phyloP scores from a whole-genome alignment of 2,113 vertebrate species.

The Amphilophus citrinellus region DNA sequence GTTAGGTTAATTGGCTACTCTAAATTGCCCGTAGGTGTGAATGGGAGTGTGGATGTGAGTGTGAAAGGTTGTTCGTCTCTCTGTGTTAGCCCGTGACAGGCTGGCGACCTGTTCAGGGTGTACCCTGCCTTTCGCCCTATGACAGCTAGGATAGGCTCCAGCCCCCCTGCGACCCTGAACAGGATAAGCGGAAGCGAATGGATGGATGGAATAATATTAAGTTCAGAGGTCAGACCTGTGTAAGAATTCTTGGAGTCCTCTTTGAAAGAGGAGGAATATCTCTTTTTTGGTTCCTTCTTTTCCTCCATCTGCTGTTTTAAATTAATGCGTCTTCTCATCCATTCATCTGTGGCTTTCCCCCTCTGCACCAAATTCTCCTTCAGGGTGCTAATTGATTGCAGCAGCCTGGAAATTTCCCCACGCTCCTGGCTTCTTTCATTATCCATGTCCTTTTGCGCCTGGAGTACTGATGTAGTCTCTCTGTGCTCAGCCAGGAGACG shows the following conservation, averaged over 20 bases:
- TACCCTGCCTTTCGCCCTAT: too few relatives aligned
- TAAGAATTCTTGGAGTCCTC: neutral
- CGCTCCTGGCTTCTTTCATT: neutral
- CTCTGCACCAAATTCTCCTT: constrained; percentile 6
- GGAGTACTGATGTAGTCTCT: neutral
- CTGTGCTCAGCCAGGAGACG: constrained; percentile 4
- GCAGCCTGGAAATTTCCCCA: neutral
- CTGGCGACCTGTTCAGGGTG: too few relatives aligned
- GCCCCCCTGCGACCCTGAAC: too few relatives aligned
- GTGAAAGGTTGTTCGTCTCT: too few relatives aligned
- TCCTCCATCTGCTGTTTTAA: neutral
- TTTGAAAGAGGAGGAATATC: neutral
- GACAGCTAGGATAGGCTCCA: too few relatives aligned
- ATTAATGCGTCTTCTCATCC: neutral
- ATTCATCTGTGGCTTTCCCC: neutral
- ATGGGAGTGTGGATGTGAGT: too few relatives aligned
- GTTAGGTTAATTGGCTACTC: too few relatives aligned
- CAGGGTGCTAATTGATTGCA: neutral
- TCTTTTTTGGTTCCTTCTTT: neutral
- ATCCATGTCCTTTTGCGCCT: neutral
- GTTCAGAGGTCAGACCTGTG: neutral
- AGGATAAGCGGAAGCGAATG: too few relatives aligned
- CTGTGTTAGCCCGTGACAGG: too few relatives aligned
- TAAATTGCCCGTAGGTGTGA: too few relatives aligned
- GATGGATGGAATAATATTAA: too few relatives aligned